Evolutionary conservation across 2,888 invertebrate genomes (phyloP).

Genomic region (Prosopocoilus inquinatus): DNA sequence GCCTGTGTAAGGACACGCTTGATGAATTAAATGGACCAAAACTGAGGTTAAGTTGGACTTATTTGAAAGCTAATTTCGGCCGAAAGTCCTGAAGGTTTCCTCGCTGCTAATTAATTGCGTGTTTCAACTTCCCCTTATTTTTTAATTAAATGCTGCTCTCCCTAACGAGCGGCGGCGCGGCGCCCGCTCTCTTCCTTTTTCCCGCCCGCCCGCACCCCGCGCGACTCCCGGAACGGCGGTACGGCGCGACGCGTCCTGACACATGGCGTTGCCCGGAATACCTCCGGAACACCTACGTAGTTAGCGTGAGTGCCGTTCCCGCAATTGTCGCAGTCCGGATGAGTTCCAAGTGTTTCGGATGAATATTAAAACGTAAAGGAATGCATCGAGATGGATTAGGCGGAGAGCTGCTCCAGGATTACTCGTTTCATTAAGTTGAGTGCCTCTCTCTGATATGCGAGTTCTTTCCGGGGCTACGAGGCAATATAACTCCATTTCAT

Average conservation of each 20-base stretch:
- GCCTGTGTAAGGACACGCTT: slow-evolving; percentile 24
- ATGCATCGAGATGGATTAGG: slow-evolving; percentile 52
- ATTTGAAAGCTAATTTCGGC: slow-evolving; percentile 31
- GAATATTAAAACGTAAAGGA: slow-evolving; percentile 52
- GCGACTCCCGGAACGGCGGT: slow-evolving; percentile 13
- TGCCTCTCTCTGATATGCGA: slow-evolving; percentile 51
- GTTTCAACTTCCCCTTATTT: slow-evolving; percentile 12
- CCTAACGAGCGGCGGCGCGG: neutral
- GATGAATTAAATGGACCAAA: slow-evolving; percentile 33
- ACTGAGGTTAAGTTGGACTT: slow-evolving; percentile 29
- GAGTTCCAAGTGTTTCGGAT: slow-evolving; percentile 47
- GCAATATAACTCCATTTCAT: slow-evolving; percentile 41
- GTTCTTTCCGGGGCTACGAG: slow-evolving; percentile 42
- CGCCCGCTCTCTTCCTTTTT: slow-evolving; percentile 7
- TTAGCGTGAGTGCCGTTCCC: slow-evolving; percentile 47
- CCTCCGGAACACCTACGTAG: slow-evolving; percentile 32
- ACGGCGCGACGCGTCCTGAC: slow-evolving; percentile 7
- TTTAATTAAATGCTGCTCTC: slow-evolving; percentile 13
- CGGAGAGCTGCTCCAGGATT: slow-evolving; percentile 51
- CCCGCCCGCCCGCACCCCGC: slow-evolving; percentile 6
- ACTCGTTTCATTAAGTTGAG: slow-evolving; percentile 59
- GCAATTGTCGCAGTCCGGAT: slow-evolving; percentile 45
- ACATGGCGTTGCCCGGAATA: neutral
- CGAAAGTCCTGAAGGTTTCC: slow-evolving; percentile 18
- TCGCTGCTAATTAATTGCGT: slow-evolving; percentile 28